These are phyloP conservation scores for Meriones unguiculatus DNA, from an alignment of 2,113 vertebrate genomes.

Conservation along the genomic window DNA sequence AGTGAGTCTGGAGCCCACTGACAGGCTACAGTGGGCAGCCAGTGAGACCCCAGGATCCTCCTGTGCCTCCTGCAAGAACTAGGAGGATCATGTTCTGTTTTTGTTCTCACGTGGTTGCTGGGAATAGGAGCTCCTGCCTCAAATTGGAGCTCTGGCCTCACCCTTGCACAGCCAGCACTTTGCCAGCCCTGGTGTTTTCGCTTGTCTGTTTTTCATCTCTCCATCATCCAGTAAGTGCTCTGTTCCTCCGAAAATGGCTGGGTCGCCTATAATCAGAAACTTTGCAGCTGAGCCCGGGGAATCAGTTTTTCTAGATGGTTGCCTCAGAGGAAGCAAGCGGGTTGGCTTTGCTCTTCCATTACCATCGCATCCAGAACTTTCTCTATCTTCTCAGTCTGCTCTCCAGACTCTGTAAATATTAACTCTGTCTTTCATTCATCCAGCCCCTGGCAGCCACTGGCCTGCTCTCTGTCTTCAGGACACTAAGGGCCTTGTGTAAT, in stretches of 20 bases:
- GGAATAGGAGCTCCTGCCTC: no score
- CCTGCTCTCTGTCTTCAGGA: not conserved
- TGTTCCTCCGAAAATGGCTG: not conserved
- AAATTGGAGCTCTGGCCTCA: no score
- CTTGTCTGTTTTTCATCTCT: not conserved
- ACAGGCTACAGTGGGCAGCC: not conserved
- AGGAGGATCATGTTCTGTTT: not conserved
- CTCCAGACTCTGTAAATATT: not conserved
- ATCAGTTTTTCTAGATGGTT: not conserved
- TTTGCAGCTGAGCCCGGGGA: not conserved
- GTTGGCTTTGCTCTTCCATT: rapidly evolving
- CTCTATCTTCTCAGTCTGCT: not conserved
- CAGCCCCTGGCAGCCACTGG: not conserved
- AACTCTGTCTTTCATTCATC: rapidly evolving
- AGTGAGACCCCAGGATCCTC: not conserved
- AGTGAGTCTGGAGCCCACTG: not conserved
- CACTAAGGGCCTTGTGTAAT: not conserved
- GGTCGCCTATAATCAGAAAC: not conserved
- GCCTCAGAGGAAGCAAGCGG: rapidly evolving
- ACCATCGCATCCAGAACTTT: not conserved
- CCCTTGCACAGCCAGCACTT: not conserved
- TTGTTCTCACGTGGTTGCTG: no score
- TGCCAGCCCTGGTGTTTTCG: no score
- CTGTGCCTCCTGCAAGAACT: not conserved
- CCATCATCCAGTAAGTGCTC: not conserved